These are phyloP conservation scores for Sphenodon punctatus DNA, from an alignment of 2,797 vertebrate genomes.

Conservation along the genomic window DNA sequence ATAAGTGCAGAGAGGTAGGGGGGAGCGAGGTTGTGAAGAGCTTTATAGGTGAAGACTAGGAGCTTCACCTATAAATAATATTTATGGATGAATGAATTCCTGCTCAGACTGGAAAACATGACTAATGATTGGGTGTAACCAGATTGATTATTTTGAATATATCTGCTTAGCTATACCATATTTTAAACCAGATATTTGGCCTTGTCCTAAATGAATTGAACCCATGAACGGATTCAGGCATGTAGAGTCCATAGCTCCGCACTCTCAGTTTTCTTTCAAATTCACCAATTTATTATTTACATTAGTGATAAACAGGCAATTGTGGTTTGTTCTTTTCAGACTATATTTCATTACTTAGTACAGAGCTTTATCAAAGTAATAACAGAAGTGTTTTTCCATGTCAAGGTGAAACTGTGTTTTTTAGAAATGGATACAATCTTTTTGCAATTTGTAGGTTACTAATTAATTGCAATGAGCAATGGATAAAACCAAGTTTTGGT, in stretches of 20 bases:
- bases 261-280: background rate
- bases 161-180: slow-evolving; percentile 44
- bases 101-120: slow-evolving; percentile 8
- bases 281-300: background rate
- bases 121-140: slow-evolving; percentile 16
- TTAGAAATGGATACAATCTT: background rate
- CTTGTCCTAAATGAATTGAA: slow-evolving; percentile 9
- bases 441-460: background rate
- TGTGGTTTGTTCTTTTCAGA: background rate
- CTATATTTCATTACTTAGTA: background rate
- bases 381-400: background rate
- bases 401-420: background rate
- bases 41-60: no score
- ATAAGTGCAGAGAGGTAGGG: no score
- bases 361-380: background rate
- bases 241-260: background rate
- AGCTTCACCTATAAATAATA: no score
- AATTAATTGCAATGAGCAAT: slow-evolving; percentile 22
- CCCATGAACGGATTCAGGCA: background rate
- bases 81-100: slow-evolving; percentile 4
- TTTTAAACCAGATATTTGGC: slow-evolving; percentile 31
- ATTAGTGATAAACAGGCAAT: slow-evolving; percentile 5
- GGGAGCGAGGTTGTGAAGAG: no score
- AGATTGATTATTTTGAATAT: background rate
- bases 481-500: background rate